Base-by-base conservation (phyloP, 2,113 vertebrate genomes). In the Falcunculus frontatus region DNA sequence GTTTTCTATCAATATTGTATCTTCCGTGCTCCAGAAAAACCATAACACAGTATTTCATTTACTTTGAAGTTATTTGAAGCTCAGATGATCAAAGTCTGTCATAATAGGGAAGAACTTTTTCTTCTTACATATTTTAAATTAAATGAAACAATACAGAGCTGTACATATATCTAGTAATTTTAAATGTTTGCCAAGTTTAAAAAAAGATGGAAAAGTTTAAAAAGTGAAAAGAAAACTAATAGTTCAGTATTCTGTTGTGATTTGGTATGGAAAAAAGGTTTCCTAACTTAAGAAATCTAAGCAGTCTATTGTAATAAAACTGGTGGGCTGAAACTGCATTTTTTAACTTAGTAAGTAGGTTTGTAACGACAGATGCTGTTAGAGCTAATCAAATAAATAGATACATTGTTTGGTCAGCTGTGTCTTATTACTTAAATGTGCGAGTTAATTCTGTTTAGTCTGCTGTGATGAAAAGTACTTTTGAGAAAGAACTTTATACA, bases 371-470 rank as follows among this genome's bases (percentile, higher is more conserved):
- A 96, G 74, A 94, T 97, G 89, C 81, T 46, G 82, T 96, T 96
- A 39, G 64, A 78, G 55, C 86, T 97, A 96, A 95, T 96, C 86
- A 97, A 96, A 97, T 89, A 95, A 97, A 94, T 84, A 96, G 87
- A 87, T 78, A 69, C 6, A 11, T 93, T 97, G 95, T 98, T 98
- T 98, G 92, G 92, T 96, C 97, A 98, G 88, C 96, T 97, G 96
- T 92, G 87, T 93, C 80, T 84, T 97, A 85, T 97, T 94, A 96
- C 95, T 97, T 95, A 63, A 93, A 96, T 77, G 55, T 96, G 95
- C 96, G 57, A 96, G 87, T 89, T 92, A 84, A 83, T 92, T 85
- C 69, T 94, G 70, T 96, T 98, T 97, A 95, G 79, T 94, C 84
- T 97, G 46, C 93, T 89, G 35, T 55, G 75, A 65, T 84, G 63